Evolutionary conservation across 2,797 vertebrate species (phyloP).

Genomic region (Apogon talboti): DNA sequence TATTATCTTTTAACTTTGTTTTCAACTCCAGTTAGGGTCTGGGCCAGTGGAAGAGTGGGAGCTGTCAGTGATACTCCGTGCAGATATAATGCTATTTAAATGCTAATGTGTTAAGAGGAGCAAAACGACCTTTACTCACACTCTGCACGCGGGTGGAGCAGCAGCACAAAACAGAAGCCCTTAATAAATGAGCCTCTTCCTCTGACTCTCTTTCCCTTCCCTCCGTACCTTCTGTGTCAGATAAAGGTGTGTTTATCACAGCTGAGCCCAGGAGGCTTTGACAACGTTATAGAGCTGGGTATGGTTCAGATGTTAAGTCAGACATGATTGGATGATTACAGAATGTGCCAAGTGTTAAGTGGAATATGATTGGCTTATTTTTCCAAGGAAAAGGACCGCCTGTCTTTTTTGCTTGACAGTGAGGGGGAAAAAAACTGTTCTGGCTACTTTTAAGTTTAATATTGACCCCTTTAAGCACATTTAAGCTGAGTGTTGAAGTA

Average conservation of each 20-base stretch:
- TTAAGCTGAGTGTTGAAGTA: too few relatives aligned
- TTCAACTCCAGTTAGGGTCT: slow-evolving; percentile 69
- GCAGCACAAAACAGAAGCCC: slow-evolving; percentile 56
- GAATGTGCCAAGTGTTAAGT: slow-evolving; percentile 4
- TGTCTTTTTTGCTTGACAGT: background rate
- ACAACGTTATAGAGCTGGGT: slow-evolving; percentile 21
- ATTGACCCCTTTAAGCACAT: too few relatives aligned
- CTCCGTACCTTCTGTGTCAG: slow-evolving; percentile 33
- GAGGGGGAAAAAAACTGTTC: background rate
- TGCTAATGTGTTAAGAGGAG: slow-evolving; percentile 84
- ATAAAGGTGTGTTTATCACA: slow-evolving; percentile 49
- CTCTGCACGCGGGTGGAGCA: slow-evolving; percentile 38
- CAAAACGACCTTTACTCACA: slow-evolving; percentile 80
- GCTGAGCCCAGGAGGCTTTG: slow-evolving; percentile 25
- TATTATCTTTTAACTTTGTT: slow-evolving; percentile 82
- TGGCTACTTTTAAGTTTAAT: background rate
- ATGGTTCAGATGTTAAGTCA: slow-evolving; percentile 35
- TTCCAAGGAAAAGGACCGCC: background rate
- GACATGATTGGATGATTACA: slow-evolving; percentile 24
- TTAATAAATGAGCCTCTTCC: slow-evolving; percentile 73
- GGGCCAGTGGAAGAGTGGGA: slow-evolving; percentile 62
- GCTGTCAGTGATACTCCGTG: slow-evolving; percentile 75
- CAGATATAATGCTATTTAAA: slow-evolving; percentile 83
- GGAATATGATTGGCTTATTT: slow-evolving; percentile 16
- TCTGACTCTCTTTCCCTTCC: slow-evolving; percentile 45